These are phyloP conservation scores for Cyanocitta stelleri DNA, from an alignment of 2,113 vertebrate genomes.

Conservation along the genomic window DNA sequence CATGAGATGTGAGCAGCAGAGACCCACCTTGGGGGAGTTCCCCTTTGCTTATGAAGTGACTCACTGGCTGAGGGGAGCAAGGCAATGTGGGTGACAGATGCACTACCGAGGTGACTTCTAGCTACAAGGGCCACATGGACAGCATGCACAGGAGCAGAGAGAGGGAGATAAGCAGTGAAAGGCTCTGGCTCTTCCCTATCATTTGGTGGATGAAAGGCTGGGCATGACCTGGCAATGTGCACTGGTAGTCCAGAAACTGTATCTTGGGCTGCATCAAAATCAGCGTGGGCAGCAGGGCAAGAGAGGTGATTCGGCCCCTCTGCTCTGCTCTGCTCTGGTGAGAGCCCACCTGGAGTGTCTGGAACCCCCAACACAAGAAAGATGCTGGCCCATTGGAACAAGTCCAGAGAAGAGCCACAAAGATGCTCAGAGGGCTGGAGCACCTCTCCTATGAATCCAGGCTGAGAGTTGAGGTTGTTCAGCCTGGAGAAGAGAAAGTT, in stretches of 20 bases:
- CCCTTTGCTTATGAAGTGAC: background rate
- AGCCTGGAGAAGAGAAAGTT: background rate
- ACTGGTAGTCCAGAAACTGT: background rate
- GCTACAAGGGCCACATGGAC: background rate
- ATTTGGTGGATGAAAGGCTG: background rate
- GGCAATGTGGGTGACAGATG: rapidly evolving
- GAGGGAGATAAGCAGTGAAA: background rate
- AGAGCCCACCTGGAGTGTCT: background rate
- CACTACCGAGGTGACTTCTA: rapidly evolving
- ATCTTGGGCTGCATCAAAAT: background rate
- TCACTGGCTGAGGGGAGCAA: background rate
- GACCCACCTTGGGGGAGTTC: background rate
- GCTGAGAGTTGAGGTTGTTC: background rate
- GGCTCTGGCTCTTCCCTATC: background rate
- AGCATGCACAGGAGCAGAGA: background rate
- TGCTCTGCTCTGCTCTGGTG: background rate
- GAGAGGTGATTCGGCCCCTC: background rate
- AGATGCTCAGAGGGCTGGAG: background rate
- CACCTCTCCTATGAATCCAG: background rate
- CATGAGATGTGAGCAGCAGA: background rate
- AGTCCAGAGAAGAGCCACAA: background rate
- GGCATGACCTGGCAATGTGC: background rate
- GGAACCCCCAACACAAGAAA: background rate
- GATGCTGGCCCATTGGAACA: background rate
- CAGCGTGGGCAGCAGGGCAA: background rate